Evolutionary conservation across 2,113 vertebrate species (phyloP), one percentile per base, ranked within the genome.

Genomic region (Rhinolophus ferrumequinum): DNA sequence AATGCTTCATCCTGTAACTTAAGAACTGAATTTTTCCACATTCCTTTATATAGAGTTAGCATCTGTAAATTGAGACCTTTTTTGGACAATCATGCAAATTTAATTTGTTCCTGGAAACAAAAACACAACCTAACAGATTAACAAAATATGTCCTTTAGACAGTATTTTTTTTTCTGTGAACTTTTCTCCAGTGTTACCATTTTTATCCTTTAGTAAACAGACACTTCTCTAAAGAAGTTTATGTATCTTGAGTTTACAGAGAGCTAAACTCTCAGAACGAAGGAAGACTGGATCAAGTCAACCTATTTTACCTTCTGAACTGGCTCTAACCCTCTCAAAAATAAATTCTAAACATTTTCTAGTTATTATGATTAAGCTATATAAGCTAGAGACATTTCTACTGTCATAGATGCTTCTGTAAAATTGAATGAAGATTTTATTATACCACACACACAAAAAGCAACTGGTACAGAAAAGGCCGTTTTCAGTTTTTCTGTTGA

Each of bases 381-480:
- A 96, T 75, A 95, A 97, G 77, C 44, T 67, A 79, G 58, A 97
- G 91, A 96, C 90, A 95, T 90, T 88, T 96, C 75, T 38, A 70
- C 73, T 91, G 91, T 35, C 89, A 92, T 18, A 79, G 64, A 97
- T 75, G 88, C 85, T 89, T 94, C 86, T 91, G 86, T 96, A 95
- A 96, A 97, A 94, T 38, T 92, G 80, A 98, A 98, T 97, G 88
- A 97, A 96, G 86, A 47, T 95, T 99, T 98, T 98, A 98, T 99
- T 98, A 96, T 96, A 98, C 98, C 95, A 96, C 97, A 73, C 97
- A 98, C 76, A 98, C 52, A 96, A 50, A 97, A 97, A 97, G 88
- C 58, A 91, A 96, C 90, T 21, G 9, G 97, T 97, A 94, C 97
- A 98, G 98, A 98, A 95, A 95, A 97, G 95, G 94, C 96, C 86